Base-by-base conservation (phyloP, 2,797 vertebrate species). In the Sylvilagus floridanus region DNA sequence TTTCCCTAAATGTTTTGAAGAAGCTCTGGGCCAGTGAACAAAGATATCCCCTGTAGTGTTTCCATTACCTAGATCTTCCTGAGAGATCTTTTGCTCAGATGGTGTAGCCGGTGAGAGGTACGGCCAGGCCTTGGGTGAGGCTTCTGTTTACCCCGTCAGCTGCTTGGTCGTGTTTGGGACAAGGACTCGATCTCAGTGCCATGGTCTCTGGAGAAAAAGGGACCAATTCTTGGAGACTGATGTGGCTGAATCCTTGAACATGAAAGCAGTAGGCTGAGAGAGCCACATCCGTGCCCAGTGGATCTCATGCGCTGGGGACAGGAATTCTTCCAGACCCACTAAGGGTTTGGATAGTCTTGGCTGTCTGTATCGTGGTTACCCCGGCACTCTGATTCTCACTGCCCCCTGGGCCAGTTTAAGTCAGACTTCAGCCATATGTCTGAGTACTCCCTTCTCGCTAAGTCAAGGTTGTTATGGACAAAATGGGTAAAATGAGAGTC, bases 161-260 rank as follows among this genome's bases (percentile, higher is more conserved):
- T 71, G 17, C 69, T 90, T 17, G 6, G n/a, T 68, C 65, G 13
- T 60, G 5, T 87, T 69, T 78, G 73, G 93, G 37, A 78, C 30
- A 30, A 60, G 93, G 73, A 93, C n/a, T 28, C n/a, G 8, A 24
- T 54, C 60, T 62, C 82, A 81, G 78, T 65, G 26, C 82, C 57
- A 63, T 14, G 11, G 10, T 71, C 81, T 94, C 78, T 84, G 65
- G 21, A 60, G 75, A 50, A 90, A 95, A 89, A 91, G 32, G 94
- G 28, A 68, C n/a, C 42, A 72, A 47, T 72, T 14, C 69, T 82
- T 54, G 52, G 77, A 91, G 60, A n/a, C 4, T 65, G 76, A n/a
- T 66, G 24, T 73, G 76, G 72, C 76, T 13, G 30, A 84, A 78
- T 69, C 79, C 54, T 50, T 37, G 72, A 88, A 22, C 57, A 30